These are phyloP conservation scores for honey bee (Apis mellifera) DNA, from an alignment of 1,140 invertebrate genomes.

Conservation along the genomic window Amel_HAv3.1 CM009934.2:11240001-11240500, in stretches of 20 bases:
- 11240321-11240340: background rate
- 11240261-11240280: background rate
- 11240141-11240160: background rate
- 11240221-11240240: background rate
- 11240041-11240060: slow-evolving; percentile 70
- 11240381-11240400: too few species aligned
- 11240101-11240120: slow-evolving; percentile 14
- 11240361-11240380: background rate
- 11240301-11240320: background rate
- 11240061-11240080: slow-evolving; percentile 77
- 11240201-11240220: slow-evolving; percentile 13
- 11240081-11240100: slow-evolving; percentile 32
- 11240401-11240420: too few species aligned
- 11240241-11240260: too few species aligned
- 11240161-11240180: background rate
- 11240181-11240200: slow-evolving; percentile 36
- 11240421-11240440: background rate
- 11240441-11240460: background rate
- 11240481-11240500: slow-evolving; percentile 5
- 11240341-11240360: slow-evolving; percentile 3
- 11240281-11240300: background rate
- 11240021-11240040: slow-evolving; percentile 76
- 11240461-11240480: slow-evolving; percentile 20
- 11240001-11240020: slow-evolving; percentile 75
- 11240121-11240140: slow-evolving; percentile 13